phyloP scores from a whole-genome alignment of 2,797 vertebrate genomes.

The Oreonectes daqikongensis region DNA sequence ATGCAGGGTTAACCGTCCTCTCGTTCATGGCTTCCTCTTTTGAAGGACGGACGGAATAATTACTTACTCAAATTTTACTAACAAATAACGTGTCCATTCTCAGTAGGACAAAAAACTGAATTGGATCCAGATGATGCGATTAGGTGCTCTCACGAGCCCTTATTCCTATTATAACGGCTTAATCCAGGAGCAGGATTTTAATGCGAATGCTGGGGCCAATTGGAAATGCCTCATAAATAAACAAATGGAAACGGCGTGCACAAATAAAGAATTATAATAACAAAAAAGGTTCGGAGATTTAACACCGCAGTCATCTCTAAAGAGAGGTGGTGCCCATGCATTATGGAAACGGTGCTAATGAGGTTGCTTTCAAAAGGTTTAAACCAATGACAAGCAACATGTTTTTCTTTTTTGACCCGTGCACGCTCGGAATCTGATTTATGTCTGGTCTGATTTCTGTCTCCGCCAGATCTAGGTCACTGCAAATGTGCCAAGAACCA shows the following conservation, averaged over 20 bases:
- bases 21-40: not conserved
- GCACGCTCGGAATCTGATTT: not conserved
- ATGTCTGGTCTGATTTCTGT: conserved; percentile 17
- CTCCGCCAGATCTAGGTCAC: conserved; percentile 35
- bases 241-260: conserved; percentile 49
- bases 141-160: conserved; percentile 64
- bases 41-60: conserved; percentile 25
- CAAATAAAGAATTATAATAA: conserved; percentile 44
- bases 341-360: conserved; percentile 67
- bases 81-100: conserved; percentile 27
- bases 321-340: conserved; percentile 54
- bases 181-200: conserved; percentile 60
- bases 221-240: conserved; percentile 66
- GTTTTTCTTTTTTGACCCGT: not conserved
- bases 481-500: conserved; percentile 26
- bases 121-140: conserved; percentile 63
- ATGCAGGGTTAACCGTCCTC: conserved; percentile 14
- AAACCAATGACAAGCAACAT: conserved; percentile 54
- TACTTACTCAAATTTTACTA: conserved; percentile 24
- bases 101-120: conserved; percentile 35
- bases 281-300: conserved; percentile 57
- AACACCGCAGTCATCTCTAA: conserved; percentile 56
- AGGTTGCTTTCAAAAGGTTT: conserved; percentile 60
- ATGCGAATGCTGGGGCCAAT: conserved; percentile 55
- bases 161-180: conserved; percentile 63